These are phyloP conservation scores for Nyctibius grandis DNA, from an alignment of 2,797 vertebrate species.

Conservation along the genomic window DNA sequence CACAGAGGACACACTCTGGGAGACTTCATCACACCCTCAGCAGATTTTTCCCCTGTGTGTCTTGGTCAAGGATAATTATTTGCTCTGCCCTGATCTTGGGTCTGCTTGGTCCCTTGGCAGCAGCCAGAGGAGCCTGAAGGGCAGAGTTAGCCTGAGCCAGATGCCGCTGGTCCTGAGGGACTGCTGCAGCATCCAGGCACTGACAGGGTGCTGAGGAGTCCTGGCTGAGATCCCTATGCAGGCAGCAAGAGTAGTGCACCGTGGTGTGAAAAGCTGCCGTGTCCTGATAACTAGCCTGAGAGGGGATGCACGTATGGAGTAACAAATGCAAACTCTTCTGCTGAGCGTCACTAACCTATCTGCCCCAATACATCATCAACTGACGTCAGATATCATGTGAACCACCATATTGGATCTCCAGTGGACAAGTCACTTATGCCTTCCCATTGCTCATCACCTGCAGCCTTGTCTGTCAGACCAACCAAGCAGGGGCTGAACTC, in stretches of 20 bases:
- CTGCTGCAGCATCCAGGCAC: not conserved
- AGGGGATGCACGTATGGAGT: not conserved
- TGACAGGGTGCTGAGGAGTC: not conserved
- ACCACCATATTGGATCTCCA: fast-evolving
- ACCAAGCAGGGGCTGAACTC: not conserved
- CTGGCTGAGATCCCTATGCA: not conserved
- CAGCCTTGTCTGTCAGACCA: not conserved
- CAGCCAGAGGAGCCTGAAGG: not conserved
- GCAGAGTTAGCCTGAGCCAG: not conserved
- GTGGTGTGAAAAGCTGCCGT: not conserved
- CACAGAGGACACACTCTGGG: not conserved
- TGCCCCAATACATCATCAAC: not conserved
- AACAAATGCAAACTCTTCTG: not conserved
- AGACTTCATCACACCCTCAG: not conserved
- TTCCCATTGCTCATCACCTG: not conserved
- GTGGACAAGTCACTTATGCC: not conserved
- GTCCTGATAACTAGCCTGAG: not conserved
- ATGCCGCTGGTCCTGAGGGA: not conserved
- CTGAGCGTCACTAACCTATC: not conserved
- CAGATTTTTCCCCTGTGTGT: not conserved
- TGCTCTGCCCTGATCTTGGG: not conserved
- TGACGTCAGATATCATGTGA: not conserved
- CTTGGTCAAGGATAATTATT: not conserved
- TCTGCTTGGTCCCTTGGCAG: not conserved
- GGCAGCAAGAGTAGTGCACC: not conserved